Percentiles rank a stretch among this genome's conserved stretches.
phyloP scores from a whole-genome alignment of 2,113 vertebrate genomes.

The Pardalotus punctatus region DNA sequence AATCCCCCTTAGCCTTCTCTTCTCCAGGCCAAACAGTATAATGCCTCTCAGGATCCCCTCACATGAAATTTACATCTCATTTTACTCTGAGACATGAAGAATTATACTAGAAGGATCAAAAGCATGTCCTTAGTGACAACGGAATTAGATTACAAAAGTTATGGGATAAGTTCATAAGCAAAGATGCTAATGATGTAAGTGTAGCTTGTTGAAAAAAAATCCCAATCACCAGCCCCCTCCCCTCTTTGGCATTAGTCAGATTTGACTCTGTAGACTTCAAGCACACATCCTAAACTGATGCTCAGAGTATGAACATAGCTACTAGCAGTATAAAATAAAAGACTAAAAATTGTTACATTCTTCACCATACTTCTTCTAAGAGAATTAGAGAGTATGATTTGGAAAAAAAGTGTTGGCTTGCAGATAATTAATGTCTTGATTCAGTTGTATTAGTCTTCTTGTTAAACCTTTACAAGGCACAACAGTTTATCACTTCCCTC shows the following conservation, averaged over 20 bases:
- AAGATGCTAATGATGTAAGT: not conserved
- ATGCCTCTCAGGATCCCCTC: not conserved
- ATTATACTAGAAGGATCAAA: not conserved
- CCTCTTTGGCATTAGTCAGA: not conserved
- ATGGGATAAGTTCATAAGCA: not conserved
- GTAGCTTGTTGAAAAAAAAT: not conserved
- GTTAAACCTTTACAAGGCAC: not conserved
- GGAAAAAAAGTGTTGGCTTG: not conserved
- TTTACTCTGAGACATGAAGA: not conserved
- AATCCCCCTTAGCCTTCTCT: not conserved
- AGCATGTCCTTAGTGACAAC: not conserved
- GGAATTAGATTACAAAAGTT: not conserved
- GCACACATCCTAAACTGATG: not conserved
- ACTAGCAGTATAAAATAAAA: not conserved
- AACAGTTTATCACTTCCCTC: not conserved
- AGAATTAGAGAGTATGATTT: not conserved
- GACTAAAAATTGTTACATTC: not conserved
- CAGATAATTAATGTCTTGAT: not conserved
- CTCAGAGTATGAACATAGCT: not conserved
- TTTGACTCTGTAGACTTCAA: not conserved
- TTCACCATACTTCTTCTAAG: not conserved
- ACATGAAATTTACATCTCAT: not conserved
- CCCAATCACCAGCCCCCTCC: not conserved
- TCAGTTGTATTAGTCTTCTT: not conserved
- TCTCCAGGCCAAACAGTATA: not conserved